Base-by-base conservation (phyloP, 2,113 vertebrate species). In the Brachirus orientalis region DNA sequence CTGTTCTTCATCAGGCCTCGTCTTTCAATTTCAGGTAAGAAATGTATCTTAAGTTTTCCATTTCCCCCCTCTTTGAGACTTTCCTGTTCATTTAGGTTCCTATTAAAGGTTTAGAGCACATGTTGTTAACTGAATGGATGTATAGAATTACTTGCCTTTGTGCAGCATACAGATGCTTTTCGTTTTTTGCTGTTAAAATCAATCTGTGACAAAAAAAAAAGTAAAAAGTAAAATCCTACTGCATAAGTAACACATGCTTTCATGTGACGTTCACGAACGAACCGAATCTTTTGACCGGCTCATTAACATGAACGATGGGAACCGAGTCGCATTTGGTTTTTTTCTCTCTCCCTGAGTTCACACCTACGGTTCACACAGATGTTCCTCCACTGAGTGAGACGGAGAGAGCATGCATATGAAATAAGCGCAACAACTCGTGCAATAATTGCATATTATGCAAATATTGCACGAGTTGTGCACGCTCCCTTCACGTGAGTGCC, bases 1-100 rank as follows among this genome's bases (percentile, higher is more conserved):
- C 17, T 51, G 38, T n/a, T 50, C 54, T 46, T 38, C 69, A 22
- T 41, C 51, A 35, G 17, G 14, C 19, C 35, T 74, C 56, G 2
- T 36, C 63, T 55, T 40, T 35, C 50, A 51, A 16, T 33, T 38
- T 53, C 46, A 70, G 89, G 90, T 92, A 79, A 86, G 83, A 47
- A 3, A 13, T 1, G 2, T n/a, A 9, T n/a, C 57, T 22, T 14
- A 1, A 1, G 10, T 44, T 70, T 59, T 28, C 6, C 5, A 3
- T 6, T 28, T 51, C 38, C 45, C 35, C 20, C 3, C n/a, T 22
- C 33, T 20, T 33, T 53, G 14, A 16, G 40, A 10, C 22, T 41
- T 69, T 61, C 7, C 0, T 51, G 14, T 8, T 14, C 0, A 40
- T 43, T 58, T 38, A 18, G 13, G 12, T 33, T 66, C 12, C 45